These are phyloP conservation scores for Flabesymbios commensalis DNA, from an alignment of 2,888 invertebrate species.

Conservation along the genomic window DNA sequence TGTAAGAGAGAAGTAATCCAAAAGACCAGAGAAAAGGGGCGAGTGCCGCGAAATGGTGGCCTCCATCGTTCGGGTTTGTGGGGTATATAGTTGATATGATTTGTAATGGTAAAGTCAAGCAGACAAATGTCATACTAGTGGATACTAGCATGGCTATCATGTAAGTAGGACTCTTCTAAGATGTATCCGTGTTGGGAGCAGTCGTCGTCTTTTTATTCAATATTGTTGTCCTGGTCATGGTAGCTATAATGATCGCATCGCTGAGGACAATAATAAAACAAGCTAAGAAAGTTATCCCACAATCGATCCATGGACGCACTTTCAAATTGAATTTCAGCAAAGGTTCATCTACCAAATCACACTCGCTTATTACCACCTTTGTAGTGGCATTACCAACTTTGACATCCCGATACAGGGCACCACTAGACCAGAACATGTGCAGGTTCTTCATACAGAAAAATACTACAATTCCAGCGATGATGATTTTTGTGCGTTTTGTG, in stretches of 20 bases:
- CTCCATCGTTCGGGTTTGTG: neutral
- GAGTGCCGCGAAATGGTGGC: neutral
- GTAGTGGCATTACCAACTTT: neutral
- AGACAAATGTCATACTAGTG: neutral
- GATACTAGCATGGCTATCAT: neutral
- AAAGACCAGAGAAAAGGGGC: neutral
- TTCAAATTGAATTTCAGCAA: neutral
- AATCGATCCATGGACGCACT: neutral
- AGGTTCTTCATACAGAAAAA: neutral
- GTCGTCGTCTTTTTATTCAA: neutral
- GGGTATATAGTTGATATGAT: neutral
- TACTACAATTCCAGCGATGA: neutral
- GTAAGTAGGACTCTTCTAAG: neutral
- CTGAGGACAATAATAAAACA: neutral
- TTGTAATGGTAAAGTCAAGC: neutral
- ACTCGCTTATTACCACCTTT: neutral
- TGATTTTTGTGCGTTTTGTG: neutral
- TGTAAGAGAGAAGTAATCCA: neutral
- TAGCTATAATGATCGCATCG: neutral
- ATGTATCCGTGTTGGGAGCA: neutral
- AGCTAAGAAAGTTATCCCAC: neutral
- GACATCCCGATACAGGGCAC: neutral
- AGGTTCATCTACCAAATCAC: neutral
- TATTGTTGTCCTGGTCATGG: neutral
- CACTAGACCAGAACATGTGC: neutral